phyloP scores from a whole-genome alignment of 2,797 vertebrate genomes.

The Oryzias sinensis region DNA sequence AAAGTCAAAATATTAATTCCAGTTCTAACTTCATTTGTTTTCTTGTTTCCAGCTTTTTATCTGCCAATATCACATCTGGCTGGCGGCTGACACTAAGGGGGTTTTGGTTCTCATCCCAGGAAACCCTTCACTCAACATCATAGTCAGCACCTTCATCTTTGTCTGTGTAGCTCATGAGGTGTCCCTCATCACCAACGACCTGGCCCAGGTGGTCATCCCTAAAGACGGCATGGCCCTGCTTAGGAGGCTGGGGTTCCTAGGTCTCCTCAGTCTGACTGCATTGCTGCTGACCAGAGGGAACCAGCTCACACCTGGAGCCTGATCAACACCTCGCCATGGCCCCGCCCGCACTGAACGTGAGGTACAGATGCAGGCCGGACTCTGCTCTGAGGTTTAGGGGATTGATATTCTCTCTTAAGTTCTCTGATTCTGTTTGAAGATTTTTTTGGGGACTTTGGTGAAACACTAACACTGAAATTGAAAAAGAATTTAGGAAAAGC shows the following conservation, averaged over 20 bases:
- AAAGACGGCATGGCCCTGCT: conserved; percentile 89
- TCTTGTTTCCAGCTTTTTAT: conserved; percentile 89
- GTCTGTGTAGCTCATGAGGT: conserved; percentile 98
- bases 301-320: conserved; percentile 64
- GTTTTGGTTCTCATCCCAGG: conserved; percentile 95
- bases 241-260: conserved; percentile 82
- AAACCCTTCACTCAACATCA: conserved; percentile 89
- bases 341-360: conserved; percentile 10
- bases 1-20: too few relatives aligned
- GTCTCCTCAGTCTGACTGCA: conserved; percentile 78
- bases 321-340: conserved; percentile 13
- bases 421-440: too few relatives aligned
- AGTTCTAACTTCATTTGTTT: not conserved
- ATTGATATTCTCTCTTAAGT: not conserved
- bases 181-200: conserved; percentile 94
- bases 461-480: conserved; percentile 54
- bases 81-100: conserved; percentile 96
- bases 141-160: conserved; percentile 97
- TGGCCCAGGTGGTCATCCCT: conserved; percentile 93
- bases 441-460: conserved; percentile 9
- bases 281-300: conserved; percentile 80
- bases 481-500: conserved; percentile 26
- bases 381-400: conserved; percentile 12
- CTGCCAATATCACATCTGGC: conserved; percentile 98
- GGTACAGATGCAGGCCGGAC: conserved; percentile 16